These are phyloP conservation scores for Operophtera brumata DNA, from an alignment of 2,888 invertebrate species.

Conservation along the genomic window DNA sequence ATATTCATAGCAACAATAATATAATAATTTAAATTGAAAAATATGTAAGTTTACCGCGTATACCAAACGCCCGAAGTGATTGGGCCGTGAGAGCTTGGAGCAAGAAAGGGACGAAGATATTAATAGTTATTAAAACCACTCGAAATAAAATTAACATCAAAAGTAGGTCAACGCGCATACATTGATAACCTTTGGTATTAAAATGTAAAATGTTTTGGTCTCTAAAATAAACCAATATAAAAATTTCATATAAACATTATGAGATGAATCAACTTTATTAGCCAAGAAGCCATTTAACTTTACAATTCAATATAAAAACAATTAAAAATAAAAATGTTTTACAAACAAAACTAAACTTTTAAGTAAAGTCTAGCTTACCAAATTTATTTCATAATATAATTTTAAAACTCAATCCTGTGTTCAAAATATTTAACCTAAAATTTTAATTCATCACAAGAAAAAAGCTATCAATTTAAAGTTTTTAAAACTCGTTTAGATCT, in stretches of 20 bases:
- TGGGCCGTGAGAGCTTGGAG: slow-evolving; percentile 51
- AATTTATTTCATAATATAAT: neutral
- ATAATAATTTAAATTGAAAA: too few species aligned
- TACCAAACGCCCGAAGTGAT: slow-evolving; percentile 44
- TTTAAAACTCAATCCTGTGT: slow-evolving; percentile 1
- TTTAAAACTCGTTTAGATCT: slow-evolving; percentile 6
- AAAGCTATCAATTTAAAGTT: slow-evolving; percentile 15
- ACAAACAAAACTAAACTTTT: neutral
- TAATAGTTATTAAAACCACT: slow-evolving; percentile 47
- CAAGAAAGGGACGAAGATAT: slow-evolving; percentile 50
- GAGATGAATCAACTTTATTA: too few species aligned
- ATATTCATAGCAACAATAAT: too few species aligned
- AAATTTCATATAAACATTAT: too few species aligned
- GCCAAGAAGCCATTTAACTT: too few species aligned
- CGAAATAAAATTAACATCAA: slow-evolving; percentile 8
- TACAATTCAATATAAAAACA: too few species aligned
- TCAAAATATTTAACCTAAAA: slow-evolving; percentile 7
- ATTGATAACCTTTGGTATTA: neutral
- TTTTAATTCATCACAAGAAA: slow-evolving; percentile 1
- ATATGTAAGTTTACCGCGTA: slow-evolving; percentile 29
- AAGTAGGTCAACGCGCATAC: neutral
- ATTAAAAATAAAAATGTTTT: too few species aligned
- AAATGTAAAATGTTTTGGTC: neutral
- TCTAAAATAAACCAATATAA: neutral
- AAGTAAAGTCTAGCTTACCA: neutral